Conservation (phyloP, 1,140 invertebrate species). For the Streblospio benedicti region DNA sequence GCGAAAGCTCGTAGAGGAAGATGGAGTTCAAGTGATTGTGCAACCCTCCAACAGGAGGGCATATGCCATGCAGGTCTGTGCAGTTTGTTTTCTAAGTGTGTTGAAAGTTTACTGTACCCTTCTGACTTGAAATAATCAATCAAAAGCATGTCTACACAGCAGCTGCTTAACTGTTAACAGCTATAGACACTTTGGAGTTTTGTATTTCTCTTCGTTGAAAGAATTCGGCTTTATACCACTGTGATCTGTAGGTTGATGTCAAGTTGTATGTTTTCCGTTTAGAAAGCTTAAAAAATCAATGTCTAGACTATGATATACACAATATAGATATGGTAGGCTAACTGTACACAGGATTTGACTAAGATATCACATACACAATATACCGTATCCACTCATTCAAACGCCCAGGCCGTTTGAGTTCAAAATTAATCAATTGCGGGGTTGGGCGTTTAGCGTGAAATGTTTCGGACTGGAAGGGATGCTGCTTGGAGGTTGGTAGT, state of each 20-base stretch:
- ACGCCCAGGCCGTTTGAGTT: too few species aligned
- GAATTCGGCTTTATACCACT: background rate
- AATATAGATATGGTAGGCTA: background rate
- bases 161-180: too few species aligned
- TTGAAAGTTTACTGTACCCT: too few species aligned
- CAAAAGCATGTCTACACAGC: too few species aligned
- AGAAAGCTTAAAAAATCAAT: background rate
- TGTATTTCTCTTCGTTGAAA: background rate
- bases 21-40: conserved; percentile 86
- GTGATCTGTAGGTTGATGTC: background rate
- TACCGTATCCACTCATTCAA: too few species aligned
- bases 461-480: too few species aligned
- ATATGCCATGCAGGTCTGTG: conserved; percentile 84
- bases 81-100: too few species aligned
- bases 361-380: background rate
- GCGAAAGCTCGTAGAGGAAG: conserved; percentile 66
- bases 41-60: conserved; percentile 95
- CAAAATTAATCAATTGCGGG: too few species aligned
- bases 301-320: background rate
- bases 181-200: too few species aligned
- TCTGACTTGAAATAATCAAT: too few species aligned
- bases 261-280: background rate
- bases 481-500: too few species aligned
- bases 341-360: background rate
- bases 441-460: too few species aligned